phyloP scores from a whole-genome alignment of 2,113 vertebrate genomes.

The Eudorcas thomsonii region DNA sequence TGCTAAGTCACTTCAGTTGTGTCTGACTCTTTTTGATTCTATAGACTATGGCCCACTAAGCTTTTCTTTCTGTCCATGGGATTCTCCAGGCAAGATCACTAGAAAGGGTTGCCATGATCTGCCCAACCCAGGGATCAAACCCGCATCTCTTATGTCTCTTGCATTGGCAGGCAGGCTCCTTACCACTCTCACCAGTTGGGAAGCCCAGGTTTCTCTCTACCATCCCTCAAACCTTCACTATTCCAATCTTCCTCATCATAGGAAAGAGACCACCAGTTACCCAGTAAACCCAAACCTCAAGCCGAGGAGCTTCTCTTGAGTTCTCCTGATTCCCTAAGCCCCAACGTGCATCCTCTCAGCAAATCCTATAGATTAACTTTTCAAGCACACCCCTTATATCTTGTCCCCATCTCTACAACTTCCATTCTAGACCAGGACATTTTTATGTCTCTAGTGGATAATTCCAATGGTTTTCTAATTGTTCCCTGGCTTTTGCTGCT shows the following conservation, averaged over 20 bases:
- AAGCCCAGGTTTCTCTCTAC: not conserved
- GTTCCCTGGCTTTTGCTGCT: not conserved
- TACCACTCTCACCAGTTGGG: not conserved
- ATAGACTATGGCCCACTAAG: not conserved
- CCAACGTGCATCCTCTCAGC: not conserved
- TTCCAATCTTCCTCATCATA: not conserved
- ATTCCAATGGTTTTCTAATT: not conserved
- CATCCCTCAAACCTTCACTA: not conserved
- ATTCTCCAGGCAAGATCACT: not conserved
- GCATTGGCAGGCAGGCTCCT: not conserved
- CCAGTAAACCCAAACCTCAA: not conserved
- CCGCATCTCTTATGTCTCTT: accelerated
- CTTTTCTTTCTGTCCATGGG: not conserved
- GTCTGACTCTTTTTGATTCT: not conserved
- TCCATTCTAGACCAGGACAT: not conserved
- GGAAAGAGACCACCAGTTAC: not conserved
- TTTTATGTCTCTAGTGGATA: accelerated
- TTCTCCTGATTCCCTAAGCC: accelerated
- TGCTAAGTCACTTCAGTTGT: not conserved
- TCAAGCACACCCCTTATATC: not conserved
- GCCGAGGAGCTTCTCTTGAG: not conserved
- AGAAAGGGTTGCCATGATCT: not conserved
- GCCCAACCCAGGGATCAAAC: not conserved
- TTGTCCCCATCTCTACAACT: accelerated
- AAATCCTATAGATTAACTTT: not conserved